Percentiles rank a stretch among this genome's conserved stretches.
These are phyloP conservation scores for Polymixis lichenea DNA, from an alignment of 2,888 invertebrate genomes.

Conservation along the genomic window DNA sequence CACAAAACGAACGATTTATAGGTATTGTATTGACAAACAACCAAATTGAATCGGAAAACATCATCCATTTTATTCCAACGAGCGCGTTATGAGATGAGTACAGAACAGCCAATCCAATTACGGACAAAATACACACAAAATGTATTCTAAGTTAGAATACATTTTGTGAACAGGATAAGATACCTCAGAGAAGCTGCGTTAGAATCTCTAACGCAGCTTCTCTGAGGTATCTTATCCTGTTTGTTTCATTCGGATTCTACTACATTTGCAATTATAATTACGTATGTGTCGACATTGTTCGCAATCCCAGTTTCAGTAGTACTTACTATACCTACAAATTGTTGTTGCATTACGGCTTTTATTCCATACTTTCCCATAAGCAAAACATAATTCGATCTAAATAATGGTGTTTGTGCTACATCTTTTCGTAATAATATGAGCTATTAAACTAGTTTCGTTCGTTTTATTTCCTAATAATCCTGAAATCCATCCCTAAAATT, in stretches of 20 bases:
- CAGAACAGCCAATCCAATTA: slow-evolving; percentile 64
- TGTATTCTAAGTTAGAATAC: too few species aligned
- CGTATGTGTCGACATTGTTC: slow-evolving; percentile 25
- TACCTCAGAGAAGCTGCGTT: too few species aligned
- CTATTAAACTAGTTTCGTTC: slow-evolving; percentile 1
- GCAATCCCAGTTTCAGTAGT: slow-evolving; percentile 24
- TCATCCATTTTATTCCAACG: slow-evolving; percentile 46
- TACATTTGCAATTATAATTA: slow-evolving; percentile 65
- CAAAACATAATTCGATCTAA: slow-evolving; percentile 40
- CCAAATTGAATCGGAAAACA: slow-evolving; percentile 35
- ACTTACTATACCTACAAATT: slow-evolving; percentile 27
- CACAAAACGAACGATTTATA: slow-evolving; percentile 6
- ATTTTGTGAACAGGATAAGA: too few species aligned
- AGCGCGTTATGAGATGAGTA: slow-evolving; percentile 23
- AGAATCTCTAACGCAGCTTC: slow-evolving; percentile 57
- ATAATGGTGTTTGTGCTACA: slow-evolving; percentile 42
- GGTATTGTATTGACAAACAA: slow-evolving; percentile 33
- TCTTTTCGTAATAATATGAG: slow-evolving; percentile 7
- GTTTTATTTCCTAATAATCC: background rate
- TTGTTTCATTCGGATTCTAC: slow-evolving; percentile 58
- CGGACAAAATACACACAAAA: slow-evolving; percentile 50
- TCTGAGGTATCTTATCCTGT: slow-evolving; percentile 55
- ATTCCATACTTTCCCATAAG: slow-evolving; percentile 17
- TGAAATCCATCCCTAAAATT: background rate
- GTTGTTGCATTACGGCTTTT: slow-evolving; percentile 17